Conservation (phyloP, 2,888 invertebrate species). For the Pristionchus mayeri region DNA sequence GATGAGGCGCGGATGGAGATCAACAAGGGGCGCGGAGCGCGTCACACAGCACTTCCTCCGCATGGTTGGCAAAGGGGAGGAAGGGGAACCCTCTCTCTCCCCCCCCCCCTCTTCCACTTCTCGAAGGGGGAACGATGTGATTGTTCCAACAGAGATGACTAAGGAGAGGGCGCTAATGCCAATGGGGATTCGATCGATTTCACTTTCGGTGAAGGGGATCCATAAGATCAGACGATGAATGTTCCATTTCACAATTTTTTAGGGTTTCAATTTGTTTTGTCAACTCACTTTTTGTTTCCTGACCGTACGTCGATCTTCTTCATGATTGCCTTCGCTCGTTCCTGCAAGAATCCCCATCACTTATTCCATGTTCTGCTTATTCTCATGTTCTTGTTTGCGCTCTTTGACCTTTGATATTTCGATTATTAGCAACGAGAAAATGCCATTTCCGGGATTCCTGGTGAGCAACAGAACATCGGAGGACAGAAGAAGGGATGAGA, state of each 20-base stretch:
- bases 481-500: too few species aligned
- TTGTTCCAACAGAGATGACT: conserved; percentile 33
- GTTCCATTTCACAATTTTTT: not conserved
- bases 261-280: too few species aligned
- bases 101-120: too few species aligned
- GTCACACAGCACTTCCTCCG: not conserved
- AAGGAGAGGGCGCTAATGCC: conserved; percentile 9
- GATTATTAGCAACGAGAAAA: too few species aligned
- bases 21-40: not conserved
- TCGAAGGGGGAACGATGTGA: conserved; percentile 25
- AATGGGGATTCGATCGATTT: conserved; percentile 16
- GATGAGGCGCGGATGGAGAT: not conserved
- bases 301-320: conserved; percentile 51
- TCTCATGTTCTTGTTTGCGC: too few species aligned
- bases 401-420: too few species aligned
- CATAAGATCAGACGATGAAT: not conserved
- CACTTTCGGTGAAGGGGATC: not conserved
- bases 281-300: not conserved
- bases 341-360: not conserved
- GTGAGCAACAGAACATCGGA: not conserved
- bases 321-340: conserved; percentile 49
- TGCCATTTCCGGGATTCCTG: too few species aligned
- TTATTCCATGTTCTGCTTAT: not conserved
- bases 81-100: not conserved
- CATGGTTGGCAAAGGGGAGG: too few species aligned